Evolutionary conservation across 92 coral and sea anemone species (phyloP).

Genomic region (Parazoanthus swiftii): DNA sequence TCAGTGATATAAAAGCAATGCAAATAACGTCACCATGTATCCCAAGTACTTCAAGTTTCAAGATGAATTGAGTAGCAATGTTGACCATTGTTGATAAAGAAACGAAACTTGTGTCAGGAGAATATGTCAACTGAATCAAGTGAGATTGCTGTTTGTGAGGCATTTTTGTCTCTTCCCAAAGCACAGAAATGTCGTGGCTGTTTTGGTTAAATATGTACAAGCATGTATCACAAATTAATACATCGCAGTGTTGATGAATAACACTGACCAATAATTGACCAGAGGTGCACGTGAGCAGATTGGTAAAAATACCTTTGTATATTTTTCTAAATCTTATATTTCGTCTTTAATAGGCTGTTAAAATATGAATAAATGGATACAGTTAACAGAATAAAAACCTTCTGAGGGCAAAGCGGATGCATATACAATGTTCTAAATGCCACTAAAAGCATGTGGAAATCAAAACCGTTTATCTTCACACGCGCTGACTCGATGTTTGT

Average conservation of each 20-base stretch:
- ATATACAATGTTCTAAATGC: not conserved
- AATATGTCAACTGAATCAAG: constrained; percentile 17
- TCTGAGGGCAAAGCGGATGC: constrained; percentile 3
- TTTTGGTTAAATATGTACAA: constrained; percentile 14
- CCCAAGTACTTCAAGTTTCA: constrained; percentile 22
- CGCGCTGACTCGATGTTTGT: constrained; percentile 10
- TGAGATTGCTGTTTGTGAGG: constrained; percentile 27
- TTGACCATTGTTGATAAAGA: constrained; percentile 20
- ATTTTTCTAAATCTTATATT: not conserved
- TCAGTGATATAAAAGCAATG: constrained; percentile 17
- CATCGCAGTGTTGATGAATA: constrained; percentile 1
- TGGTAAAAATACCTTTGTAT: constrained; percentile 5
- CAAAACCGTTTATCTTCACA: not conserved
- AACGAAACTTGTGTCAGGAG: constrained; percentile 4
- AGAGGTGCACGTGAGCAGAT: not conserved
- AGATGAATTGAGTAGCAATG: constrained; percentile 23
- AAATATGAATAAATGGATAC: constrained; percentile 1
- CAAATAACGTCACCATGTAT: constrained; percentile 25
- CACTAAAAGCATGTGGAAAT: constrained; percentile 7
- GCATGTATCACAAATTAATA: not conserved
- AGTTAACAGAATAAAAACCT: constrained; percentile 5
- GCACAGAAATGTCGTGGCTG: constrained; percentile 24
- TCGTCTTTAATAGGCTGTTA: constrained; percentile 7
- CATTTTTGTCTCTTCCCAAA: constrained; percentile 25
- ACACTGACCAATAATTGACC: constrained; percentile 8